A percentile compares a stretch with the other conserved stretches of the same genome.
Conservation (phyloP, 1,140 invertebrate species). For the Drosophila oshimai region DNA sequence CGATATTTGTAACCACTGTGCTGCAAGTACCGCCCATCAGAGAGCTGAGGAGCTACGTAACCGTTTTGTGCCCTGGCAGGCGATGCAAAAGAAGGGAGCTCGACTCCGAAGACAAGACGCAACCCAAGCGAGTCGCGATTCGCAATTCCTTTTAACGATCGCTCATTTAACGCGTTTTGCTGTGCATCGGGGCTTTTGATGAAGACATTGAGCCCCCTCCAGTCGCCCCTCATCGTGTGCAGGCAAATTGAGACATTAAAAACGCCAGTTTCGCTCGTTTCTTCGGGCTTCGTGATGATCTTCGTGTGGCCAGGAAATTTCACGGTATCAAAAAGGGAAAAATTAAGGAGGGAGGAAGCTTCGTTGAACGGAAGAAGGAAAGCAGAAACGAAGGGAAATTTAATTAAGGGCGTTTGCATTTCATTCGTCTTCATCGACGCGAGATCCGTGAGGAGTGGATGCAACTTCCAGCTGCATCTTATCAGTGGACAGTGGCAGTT, state of each 20-base stretch:
- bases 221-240: slow-evolving; percentile 10
- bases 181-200: slow-evolving; percentile 67
- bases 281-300: slow-evolving; percentile 33
- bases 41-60: slow-evolving; percentile 33
- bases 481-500: slow-evolving; percentile 65
- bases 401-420: slow-evolving; percentile 77
- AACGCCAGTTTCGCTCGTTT: slow-evolving; percentile 46
- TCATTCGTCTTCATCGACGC: slow-evolving; percentile 69
- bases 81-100: slow-evolving; percentile 39
- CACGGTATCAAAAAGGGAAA: slow-evolving; percentile 10
- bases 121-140: slow-evolving; percentile 47
- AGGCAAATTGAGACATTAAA: slow-evolving; percentile 80
- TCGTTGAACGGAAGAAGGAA: slow-evolving; percentile 27
- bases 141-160: slow-evolving; percentile 73
- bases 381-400: slow-evolving; percentile 38
- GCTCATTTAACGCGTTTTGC: slow-evolving; percentile 77
- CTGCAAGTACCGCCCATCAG: slow-evolving; percentile 36
- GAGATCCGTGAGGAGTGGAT: slow-evolving; percentile 4
- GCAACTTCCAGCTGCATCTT: slow-evolving; percentile 51
- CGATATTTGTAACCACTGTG: slow-evolving; percentile 19
- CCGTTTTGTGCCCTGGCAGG: slow-evolving; percentile 39
- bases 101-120: slow-evolving; percentile 23
- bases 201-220: slow-evolving; percentile 60
- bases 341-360: not conserved
- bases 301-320: slow-evolving; percentile 55